These are phyloP conservation scores for Falco rusticolus DNA, from an alignment of 2,797 vertebrate genomes.

Conservation along the genomic window DNA sequence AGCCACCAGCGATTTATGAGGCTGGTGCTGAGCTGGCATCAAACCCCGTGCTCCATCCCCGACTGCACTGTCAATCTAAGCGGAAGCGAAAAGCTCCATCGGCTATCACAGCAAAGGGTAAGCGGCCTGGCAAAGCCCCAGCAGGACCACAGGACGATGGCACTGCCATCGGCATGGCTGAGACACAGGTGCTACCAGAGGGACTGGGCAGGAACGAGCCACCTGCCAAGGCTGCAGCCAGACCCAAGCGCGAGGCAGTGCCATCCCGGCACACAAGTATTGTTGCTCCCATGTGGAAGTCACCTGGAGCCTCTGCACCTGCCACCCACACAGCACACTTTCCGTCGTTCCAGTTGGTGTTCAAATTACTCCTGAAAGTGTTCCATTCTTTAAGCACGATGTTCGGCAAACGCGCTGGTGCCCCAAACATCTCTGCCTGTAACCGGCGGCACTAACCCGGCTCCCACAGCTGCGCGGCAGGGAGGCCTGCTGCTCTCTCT, in stretches of 20 bases:
- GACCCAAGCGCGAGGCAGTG: accelerated
- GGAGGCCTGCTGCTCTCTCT: neutral
- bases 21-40: neutral
- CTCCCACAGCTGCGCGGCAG: neutral
- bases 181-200: accelerated
- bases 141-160: accelerated
- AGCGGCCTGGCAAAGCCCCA: neutral
- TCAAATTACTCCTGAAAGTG: neutral
- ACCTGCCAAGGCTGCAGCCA: accelerated
- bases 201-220: neutral
- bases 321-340: neutral
- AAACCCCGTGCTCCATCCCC: accelerated
- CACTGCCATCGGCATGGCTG: neutral
- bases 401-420: accelerated
- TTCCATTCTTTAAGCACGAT: neutral
- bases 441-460: accelerated
- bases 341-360: accelerated
- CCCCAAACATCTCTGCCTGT: neutral
- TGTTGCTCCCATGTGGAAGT: neutral
- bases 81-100: neutral
- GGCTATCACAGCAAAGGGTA: neutral
- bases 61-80: accelerated
- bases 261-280: accelerated
- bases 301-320: accelerated
- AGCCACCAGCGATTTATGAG: accelerated